Conservation (phyloP, 2,797 vertebrate genomes). For the Nyctalus aviator region DNA sequence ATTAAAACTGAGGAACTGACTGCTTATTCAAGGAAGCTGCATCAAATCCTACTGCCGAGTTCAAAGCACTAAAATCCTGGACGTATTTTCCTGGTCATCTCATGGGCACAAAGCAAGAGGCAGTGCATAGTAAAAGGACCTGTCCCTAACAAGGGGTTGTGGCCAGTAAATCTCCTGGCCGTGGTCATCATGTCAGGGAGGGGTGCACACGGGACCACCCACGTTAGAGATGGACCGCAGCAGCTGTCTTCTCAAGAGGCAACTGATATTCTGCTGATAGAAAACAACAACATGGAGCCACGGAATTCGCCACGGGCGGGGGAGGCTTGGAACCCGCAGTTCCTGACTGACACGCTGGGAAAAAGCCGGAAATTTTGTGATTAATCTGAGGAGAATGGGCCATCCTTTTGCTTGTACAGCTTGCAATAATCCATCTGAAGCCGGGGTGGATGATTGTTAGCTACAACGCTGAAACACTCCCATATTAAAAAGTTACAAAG, state of each 20-base stretch:
- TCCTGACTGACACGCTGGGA: neutral
- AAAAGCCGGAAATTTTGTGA: neutral
- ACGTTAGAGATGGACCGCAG: slow-evolving; percentile 40
- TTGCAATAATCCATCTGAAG: neutral
- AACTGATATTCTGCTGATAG: slow-evolving; percentile 72
- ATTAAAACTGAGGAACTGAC: neutral
- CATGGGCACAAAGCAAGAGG: neutral
- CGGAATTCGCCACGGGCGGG: slow-evolving; percentile 12
- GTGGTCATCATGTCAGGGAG: slow-evolving; percentile 70
- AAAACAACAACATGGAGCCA: slow-evolving; percentile 45
- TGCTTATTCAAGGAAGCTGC: neutral
- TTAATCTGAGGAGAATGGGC: neutral
- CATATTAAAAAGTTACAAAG: neutral
- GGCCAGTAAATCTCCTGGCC: neutral
- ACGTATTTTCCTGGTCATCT: neutral
- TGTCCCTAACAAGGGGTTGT: neutral
- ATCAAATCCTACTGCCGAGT: neutral
- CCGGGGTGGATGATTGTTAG: neutral
- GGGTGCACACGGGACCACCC: slow-evolving; percentile 69
- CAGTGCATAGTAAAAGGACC: neutral
- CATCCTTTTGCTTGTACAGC: neutral
- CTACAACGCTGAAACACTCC: neutral
- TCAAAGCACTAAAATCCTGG: neutral
- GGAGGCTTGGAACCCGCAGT: neutral
- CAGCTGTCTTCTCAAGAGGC: slow-evolving; percentile 78